Base-by-base conservation (phyloP, 2,797 vertebrate genomes). In the Psittacula derbiana region DNA sequence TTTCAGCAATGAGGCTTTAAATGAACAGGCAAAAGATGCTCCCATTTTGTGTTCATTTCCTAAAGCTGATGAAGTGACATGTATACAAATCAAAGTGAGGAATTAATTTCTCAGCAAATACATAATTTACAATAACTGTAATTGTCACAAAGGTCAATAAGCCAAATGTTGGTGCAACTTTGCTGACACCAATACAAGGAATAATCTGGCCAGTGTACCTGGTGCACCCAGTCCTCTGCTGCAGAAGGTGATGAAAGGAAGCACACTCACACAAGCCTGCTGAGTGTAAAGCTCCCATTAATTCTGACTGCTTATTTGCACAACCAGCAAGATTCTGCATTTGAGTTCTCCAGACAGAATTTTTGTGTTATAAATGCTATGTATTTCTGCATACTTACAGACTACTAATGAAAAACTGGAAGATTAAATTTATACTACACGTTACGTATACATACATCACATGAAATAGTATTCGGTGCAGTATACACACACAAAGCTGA, bases 81-180 rank as follows among this genome's bases (percentile, higher is more conserved):
- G 31, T 50, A 69, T 19, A 69, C 16, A 58, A 49, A 80, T 71
- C 72, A 70, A 91, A 85, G 67, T 2, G 18, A 93, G 57, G 81
- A 87, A 87, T 72, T 75, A 71, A 76, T 88, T 91, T 83, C 58
- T 91, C 36, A 86, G 73, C 53, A 86, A 83, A 83, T 61, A 43
- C 0, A 2, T 53, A 41, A 25, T 79, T 92, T 53, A 53, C 24
- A 72, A 7, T 81, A 72, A 61, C 6, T 72, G 38, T 16, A 67
- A 55, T 14, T 73, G 55, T 44, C 57, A 53, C 52, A 69, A 71
- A 86, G 36, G 79, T 60, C 75, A 81, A 8, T 10, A 86, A 76
- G 58, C 61, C 73, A 86, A 88, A 80, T 33, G 49, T 74, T 71
- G 23, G 52, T 53, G 55, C 62, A 78, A 3, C 53, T 92, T 84